Evolutionary conservation across 1,140 invertebrate species (phyloP).

Genomic region (Steinernema khuongi): DNA sequence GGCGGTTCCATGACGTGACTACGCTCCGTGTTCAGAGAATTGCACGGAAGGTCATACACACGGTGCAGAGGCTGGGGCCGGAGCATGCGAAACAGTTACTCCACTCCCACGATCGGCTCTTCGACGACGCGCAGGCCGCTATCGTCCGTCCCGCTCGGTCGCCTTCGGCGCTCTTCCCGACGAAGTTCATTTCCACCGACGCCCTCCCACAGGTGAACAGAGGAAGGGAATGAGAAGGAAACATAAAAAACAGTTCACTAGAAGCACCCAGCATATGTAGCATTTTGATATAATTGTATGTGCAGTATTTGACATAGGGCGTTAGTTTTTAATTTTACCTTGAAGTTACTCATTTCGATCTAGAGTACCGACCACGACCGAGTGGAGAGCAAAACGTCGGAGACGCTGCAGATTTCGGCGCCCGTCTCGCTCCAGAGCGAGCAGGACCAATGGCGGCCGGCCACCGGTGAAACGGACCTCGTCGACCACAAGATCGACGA

Average conservation of each 20-base stretch:
- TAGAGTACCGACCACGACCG: not conserved
- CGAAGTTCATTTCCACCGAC: not conserved
- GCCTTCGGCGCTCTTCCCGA: not conserved
- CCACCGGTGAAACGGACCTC: not conserved
- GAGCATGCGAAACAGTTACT: conserved; percentile 34
- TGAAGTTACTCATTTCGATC: no score
- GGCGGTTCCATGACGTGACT: not conserved
- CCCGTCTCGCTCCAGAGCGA: conserved; percentile 2
- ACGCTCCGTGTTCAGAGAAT: conserved; percentile 24
- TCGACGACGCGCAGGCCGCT: conserved; percentile 16
- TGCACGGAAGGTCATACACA: conserved; percentile 31
- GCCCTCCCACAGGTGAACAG: not conserved
- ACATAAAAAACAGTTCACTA: not conserved
- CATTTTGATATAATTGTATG: no score
- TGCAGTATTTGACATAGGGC: no score
- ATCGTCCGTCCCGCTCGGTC: conserved; percentile 1
- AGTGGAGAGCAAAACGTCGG: not conserved
- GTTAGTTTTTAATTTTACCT: no score
- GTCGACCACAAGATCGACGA: not conserved
- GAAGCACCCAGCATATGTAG: not conserved
- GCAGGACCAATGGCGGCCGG: conserved; percentile 5
- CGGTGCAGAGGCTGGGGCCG: conserved; percentile 36
- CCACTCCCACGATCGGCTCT: conserved; percentile 36
- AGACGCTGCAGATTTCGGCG: not conserved
- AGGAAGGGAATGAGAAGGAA: conserved; percentile 5